Evolutionary conservation across 2,888 invertebrate genomes (phyloP).

Genomic region (Microdon myrmicae): DNA sequence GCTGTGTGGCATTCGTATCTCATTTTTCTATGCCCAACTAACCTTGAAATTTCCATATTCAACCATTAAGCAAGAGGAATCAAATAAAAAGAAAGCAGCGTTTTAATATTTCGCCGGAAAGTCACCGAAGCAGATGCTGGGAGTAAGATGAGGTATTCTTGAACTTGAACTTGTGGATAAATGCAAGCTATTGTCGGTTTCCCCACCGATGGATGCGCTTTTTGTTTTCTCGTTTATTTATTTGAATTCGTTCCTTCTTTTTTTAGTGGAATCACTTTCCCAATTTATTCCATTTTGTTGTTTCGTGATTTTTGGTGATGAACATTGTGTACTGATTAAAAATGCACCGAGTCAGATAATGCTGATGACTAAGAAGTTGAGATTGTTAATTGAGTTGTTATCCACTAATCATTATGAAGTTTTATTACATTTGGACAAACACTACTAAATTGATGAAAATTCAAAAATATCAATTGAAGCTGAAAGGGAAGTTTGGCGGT

Average conservation of each 20-base stretch:
- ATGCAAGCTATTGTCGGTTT: slow-evolving; percentile 27
- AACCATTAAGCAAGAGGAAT: slow-evolving; percentile 16
- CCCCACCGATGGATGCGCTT: slow-evolving; percentile 7
- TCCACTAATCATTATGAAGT: not conserved
- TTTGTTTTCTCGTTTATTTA: slow-evolving; percentile 3
- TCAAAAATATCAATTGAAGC: too few species aligned
- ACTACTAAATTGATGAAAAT: not conserved
- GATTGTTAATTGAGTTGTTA: not conserved
- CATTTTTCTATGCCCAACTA: slow-evolving; percentile 25
- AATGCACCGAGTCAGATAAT: slow-evolving; percentile 23
- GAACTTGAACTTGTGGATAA: slow-evolving; percentile 64
- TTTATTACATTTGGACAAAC: not conserved
- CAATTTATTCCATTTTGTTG: too few species aligned
- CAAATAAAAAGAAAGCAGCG: slow-evolving; percentile 18
- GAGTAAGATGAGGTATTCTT: slow-evolving; percentile 62
- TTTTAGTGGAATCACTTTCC: too few species aligned
- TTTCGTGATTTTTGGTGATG: not conserved
- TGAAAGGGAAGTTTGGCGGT: too few species aligned
- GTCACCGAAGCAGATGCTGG: slow-evolving; percentile 31
- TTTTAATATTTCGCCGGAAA: slow-evolving; percentile 28
- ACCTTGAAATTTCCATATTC: slow-evolving; percentile 39
- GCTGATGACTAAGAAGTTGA: not conserved
- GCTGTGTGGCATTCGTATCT: too few species aligned
- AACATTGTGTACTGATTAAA: too few species aligned
- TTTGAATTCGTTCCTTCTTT: slow-evolving; percentile 2